phyloP scores from a whole-genome alignment of 1,140 invertebrate genomes.

The Nymphalis io region DNA sequence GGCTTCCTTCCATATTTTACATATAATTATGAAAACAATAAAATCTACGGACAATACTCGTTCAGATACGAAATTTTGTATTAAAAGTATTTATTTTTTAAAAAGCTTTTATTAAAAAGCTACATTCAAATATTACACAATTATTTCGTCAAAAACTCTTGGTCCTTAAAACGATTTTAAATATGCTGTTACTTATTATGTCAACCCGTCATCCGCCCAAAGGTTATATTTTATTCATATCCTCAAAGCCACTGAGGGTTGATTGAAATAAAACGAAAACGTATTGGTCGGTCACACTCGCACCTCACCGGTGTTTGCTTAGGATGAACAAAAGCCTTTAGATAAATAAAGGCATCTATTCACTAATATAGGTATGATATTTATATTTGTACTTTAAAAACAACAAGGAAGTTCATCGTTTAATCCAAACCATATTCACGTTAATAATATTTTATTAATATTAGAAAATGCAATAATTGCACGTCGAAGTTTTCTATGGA shows the following conservation, averaged over 20 bases:
- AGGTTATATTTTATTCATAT: constrained; percentile 18
- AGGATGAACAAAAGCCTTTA: constrained; percentile 14
- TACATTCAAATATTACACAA: neutral
- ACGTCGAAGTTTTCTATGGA: no score
- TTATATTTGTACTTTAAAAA: no score
- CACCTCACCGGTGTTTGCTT: constrained; percentile 19
- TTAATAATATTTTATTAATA: no score
- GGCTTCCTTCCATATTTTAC: no score
- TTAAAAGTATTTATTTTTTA: neutral
- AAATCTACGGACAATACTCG: no score
- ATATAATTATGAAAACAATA: no score
- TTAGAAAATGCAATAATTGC: no score
- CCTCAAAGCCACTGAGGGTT: constrained; percentile 1
- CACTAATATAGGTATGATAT: neutral
- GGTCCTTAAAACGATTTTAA: constrained; percentile 3
- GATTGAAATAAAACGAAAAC: constrained; percentile 25
- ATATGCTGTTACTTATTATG: constrained; percentile 1
- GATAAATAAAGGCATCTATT: constrained; percentile 5
- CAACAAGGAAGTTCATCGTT: no score
- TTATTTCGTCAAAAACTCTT: neutral
- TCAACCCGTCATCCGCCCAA: neutral
- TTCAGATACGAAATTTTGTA: no score
- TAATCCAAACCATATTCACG: no score
- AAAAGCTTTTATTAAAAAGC: neutral
- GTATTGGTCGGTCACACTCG: constrained; percentile 10